Evolutionary conservation across 2,113 vertebrate species (phyloP).

Genomic region (Ancistrus triradiatus): DNA sequence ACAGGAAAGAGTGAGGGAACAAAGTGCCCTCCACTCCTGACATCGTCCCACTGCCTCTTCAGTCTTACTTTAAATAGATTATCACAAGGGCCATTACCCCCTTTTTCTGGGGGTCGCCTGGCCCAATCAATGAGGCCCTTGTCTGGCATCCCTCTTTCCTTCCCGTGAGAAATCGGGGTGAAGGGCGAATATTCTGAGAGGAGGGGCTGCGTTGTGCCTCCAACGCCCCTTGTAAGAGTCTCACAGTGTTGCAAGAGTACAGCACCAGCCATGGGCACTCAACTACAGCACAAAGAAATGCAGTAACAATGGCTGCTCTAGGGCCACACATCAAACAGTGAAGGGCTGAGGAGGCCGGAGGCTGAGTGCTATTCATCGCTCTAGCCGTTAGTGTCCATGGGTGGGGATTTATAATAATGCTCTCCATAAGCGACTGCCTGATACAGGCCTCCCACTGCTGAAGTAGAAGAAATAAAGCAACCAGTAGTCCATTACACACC

Average conservation of each 20-base stretch:
- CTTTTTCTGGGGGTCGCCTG: constrained; percentile 38
- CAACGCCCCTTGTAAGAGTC: constrained; percentile 12
- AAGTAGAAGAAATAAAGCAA: constrained; percentile 24
- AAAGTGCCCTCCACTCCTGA: not conserved
- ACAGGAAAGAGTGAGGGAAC: not conserved
- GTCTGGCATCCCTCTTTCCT: constrained; percentile 34
- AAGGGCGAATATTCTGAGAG: constrained; percentile 14
- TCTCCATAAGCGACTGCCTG: constrained; percentile 18
- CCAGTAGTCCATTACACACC: constrained; percentile 28
- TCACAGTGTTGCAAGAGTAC: not conserved
- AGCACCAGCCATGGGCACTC: constrained; percentile 9
- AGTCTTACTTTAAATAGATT: constrained; percentile 39
- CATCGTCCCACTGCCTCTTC: constrained; percentile 12
- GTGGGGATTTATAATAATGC: constrained; percentile 31
- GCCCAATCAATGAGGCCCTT: constrained; percentile 38
- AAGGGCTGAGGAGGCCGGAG: constrained; percentile 6
- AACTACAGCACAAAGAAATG: constrained; percentile 1
- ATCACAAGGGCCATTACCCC: constrained; percentile 48
- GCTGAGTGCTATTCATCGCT: constrained; percentile 28
- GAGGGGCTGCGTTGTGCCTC: constrained; percentile 9
- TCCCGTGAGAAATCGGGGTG: constrained; percentile 43
- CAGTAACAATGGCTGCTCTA: constrained; percentile 30
- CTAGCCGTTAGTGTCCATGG: constrained; percentile 21
- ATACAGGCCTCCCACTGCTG: not conserved
- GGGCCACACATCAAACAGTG: constrained; percentile 1